Conservation (phyloP, 2,888 invertebrate genomes). For the Eupelmus urozonus region DNA sequence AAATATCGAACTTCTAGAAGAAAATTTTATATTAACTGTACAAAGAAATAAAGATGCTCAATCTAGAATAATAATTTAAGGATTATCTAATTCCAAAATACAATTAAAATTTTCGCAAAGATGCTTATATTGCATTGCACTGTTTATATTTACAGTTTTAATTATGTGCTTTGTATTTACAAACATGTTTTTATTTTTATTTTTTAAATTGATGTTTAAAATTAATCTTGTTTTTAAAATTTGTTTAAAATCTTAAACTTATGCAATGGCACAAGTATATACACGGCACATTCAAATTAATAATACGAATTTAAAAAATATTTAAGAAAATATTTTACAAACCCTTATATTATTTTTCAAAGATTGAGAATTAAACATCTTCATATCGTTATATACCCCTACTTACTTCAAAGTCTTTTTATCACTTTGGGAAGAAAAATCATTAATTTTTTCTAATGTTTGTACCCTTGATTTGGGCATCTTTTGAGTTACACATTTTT, state of each 20-base stretch:
- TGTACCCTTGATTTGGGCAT: slow-evolving; percentile 29
- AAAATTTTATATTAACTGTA: slow-evolving; percentile 56
- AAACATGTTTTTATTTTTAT: slow-evolving; percentile 12
- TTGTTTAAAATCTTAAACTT: slow-evolving; percentile 20
- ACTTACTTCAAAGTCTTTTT: slow-evolving; percentile 48
- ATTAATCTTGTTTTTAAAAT: slow-evolving; percentile 12
- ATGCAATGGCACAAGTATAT: background rate
- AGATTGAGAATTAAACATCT: slow-evolving; percentile 44
- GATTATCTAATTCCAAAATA: slow-evolving; percentile 28
- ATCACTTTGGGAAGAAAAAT: slow-evolving; percentile 53
- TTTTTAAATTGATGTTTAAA: background rate
- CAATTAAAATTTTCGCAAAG: slow-evolving; percentile 6
- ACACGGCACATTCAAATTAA: background rate
- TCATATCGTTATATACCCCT: slow-evolving; percentile 38
- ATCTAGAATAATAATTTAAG: slow-evolving; percentile 52
- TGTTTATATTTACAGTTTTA: slow-evolving; percentile 21
- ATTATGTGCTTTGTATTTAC: slow-evolving; percentile 44
- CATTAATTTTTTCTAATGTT: slow-evolving; percentile 43
- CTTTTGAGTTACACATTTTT: slow-evolving; percentile 19
- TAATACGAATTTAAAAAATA: too few species aligned
- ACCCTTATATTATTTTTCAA: slow-evolving; percentile 53
- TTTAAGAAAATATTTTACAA: slow-evolving; percentile 40
- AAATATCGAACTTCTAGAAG: slow-evolving; percentile 56
- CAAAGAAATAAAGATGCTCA: slow-evolving; percentile 55
- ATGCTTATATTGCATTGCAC: slow-evolving; percentile 6